phyloP scores from a whole-genome alignment of 64 coral and sea anemone genomes.

The Trachythela sp. region DNA sequence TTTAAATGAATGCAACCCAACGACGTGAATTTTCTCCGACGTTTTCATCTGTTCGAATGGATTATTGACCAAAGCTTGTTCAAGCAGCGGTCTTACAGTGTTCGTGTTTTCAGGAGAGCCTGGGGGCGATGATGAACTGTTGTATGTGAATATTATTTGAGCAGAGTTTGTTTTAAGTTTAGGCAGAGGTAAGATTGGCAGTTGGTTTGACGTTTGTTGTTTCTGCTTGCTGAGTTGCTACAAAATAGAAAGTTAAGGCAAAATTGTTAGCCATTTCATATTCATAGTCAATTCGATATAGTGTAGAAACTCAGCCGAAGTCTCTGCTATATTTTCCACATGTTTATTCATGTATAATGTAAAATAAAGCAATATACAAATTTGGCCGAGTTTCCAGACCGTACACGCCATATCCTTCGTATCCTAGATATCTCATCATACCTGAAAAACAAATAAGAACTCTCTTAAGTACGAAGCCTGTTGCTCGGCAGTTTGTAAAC shows the following conservation, averaged over 20 bases:
- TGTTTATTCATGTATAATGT: too few species aligned
- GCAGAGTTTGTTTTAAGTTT: constrained; percentile 63
- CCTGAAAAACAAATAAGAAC: constrained; percentile 97
- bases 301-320: too few species aligned
- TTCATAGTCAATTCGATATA: too few species aligned
- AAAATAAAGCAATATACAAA: too few species aligned
- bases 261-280: not conserved
- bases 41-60: not conserved
- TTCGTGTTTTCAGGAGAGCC: constrained; percentile 7
- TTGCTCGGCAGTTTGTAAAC: constrained; percentile 73
- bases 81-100: not conserved
- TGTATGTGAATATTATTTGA: constrained; percentile 68
- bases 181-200: constrained; percentile 79
- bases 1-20: constrained; percentile 84
- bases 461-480: constrained; percentile 95
- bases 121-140: not conserved
- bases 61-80: not conserved
- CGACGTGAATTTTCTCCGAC: not conserved
- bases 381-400: too few species aligned
- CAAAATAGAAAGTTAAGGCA: constrained; percentile 17
- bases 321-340: too few species aligned
- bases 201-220: constrained; percentile 24
- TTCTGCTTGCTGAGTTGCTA: constrained; percentile 69
- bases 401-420: too few species aligned
- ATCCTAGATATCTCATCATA: constrained; percentile 8